Conservation (phyloP, 2,888 invertebrate species). For the Leptothorax acervorum region DNA sequence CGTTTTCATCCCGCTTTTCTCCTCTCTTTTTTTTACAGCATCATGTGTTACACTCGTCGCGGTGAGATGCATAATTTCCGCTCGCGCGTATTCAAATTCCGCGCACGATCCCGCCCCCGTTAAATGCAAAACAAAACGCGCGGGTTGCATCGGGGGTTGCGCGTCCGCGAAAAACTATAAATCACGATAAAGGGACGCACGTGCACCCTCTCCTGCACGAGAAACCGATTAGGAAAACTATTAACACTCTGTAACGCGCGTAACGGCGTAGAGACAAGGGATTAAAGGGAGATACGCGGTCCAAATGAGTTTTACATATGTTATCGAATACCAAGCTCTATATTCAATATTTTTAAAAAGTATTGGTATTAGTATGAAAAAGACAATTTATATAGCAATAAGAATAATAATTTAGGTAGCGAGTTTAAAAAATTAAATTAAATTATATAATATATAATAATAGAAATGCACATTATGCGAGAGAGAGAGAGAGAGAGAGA, state of each 20-base stretch:
- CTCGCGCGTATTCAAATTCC: conserved; percentile 66
- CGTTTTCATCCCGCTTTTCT: not conserved
- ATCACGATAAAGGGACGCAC: conserved; percentile 85
- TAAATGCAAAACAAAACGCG: conserved; percentile 82
- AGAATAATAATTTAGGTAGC: not conserved
- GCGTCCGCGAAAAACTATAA: conserved; percentile 79
- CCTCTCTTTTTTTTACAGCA: not conserved
- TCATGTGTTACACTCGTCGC: conserved; percentile 36
- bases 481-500: no score
- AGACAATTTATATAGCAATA: not conserved
- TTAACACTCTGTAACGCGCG: conserved; percentile 69
- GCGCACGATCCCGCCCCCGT: conserved; percentile 78
- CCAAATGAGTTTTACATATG: conserved; percentile 62
- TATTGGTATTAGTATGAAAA: not conserved
- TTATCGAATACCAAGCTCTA: not conserved
- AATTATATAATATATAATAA: not conserved
- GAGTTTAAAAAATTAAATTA: not conserved
- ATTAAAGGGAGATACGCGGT: conserved; percentile 40
- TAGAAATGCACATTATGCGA: no score
- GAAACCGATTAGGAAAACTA: conserved; percentile 70
- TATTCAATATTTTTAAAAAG: not conserved
- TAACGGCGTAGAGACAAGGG: conserved; percentile 36
- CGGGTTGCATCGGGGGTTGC: conserved; percentile 42
- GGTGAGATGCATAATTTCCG: conserved; percentile 35
- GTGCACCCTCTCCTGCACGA: conserved; percentile 80